Conservation (phyloP, 2,797 vertebrate genomes). For the Rhinella marina region DNA sequence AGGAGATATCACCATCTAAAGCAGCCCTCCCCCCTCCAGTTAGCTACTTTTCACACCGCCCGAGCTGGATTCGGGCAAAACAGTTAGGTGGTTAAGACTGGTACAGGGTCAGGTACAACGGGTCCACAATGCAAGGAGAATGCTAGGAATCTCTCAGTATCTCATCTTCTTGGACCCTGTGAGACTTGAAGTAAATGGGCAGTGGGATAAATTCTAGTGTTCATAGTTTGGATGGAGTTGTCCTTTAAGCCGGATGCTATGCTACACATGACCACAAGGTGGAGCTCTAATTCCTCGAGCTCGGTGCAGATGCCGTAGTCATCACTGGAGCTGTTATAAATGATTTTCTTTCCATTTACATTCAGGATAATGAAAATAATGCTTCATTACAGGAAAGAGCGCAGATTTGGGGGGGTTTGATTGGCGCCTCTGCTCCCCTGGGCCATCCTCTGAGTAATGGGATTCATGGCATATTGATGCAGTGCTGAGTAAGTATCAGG, state of each 20-base stretch:
- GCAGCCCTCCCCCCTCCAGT: too few species aligned
- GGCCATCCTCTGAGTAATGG: neutral
- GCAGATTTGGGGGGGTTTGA: neutral
- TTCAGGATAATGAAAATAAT: conserved; percentile 16
- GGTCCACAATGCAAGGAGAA: too few species aligned
- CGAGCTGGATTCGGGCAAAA: too few species aligned
- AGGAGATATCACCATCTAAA: too few species aligned
- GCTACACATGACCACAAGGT: neutral
- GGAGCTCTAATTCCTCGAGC: neutral
- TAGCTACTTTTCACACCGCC: too few species aligned
- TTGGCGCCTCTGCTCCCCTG: neutral
- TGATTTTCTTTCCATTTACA: neutral
- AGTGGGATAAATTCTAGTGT: neutral
- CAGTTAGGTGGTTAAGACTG: too few species aligned
- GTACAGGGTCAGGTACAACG: too few species aligned
- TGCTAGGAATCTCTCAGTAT: too few species aligned
- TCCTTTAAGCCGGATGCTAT: neutral
- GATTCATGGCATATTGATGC: conserved; percentile 20
- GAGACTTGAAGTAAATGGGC: neutral
- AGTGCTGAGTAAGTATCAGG: neutral
- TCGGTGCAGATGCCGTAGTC: too few species aligned
- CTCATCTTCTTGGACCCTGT: too few species aligned
- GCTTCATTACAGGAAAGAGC: neutral
- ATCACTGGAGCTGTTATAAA: neutral
- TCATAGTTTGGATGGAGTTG: too few species aligned